Conservation (phyloP, 2,888 invertebrate genomes). For the Nesidiocoris tenuis region DNA sequence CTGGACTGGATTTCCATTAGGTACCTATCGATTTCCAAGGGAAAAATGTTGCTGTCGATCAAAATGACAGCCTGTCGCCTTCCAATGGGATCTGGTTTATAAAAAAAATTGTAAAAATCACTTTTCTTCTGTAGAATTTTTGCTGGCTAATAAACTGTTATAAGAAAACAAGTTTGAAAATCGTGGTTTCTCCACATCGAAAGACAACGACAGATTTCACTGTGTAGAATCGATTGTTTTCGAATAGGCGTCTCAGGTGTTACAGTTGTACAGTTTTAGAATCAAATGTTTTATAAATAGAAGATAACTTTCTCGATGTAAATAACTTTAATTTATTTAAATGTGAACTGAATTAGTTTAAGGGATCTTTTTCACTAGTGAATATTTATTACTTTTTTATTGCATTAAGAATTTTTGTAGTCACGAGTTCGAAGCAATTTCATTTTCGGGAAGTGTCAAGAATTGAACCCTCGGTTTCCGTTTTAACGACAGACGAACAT, state of each 20-base stretch:
- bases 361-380: slow-evolving; percentile 29
- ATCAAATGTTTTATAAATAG: background rate
- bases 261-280: background rate
- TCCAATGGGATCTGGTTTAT: too few species aligned
- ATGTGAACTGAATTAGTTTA: slow-evolving; percentile 47
- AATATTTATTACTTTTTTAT: slow-evolving; percentile 47
- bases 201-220: too few species aligned
- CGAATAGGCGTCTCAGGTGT: background rate
- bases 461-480: slow-evolving; percentile 7
- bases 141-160: too few species aligned
- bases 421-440: slow-evolving; percentile 26
- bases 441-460: slow-evolving; percentile 17
- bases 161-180: too few species aligned
- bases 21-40: too few species aligned
- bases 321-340: slow-evolving; percentile 42
- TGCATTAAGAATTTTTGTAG: slow-evolving; percentile 38
- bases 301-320: background rate
- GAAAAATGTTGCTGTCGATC: too few species aligned
- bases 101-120: too few species aligned
- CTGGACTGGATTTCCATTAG: too few species aligned
- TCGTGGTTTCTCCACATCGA: too few species aligned
- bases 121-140: too few species aligned
- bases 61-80: too few species aligned
- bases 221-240: background rate
- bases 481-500: too few species aligned